Evolutionary conservation across 2,888 invertebrate genomes (phyloP).

Genomic region (Epistrophe grossulariae): DNA sequence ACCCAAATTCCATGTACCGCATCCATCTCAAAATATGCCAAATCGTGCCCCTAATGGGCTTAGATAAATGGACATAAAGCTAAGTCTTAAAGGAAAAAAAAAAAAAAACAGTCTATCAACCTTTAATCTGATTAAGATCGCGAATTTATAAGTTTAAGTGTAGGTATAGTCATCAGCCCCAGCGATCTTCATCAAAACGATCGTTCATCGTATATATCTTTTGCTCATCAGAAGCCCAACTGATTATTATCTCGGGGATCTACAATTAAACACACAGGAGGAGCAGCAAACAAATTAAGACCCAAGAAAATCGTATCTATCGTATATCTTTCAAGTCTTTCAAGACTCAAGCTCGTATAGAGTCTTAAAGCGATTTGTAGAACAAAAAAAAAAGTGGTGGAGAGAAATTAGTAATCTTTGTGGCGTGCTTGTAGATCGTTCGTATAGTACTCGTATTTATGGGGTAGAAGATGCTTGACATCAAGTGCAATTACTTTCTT

Average conservation of each 20-base stretch:
- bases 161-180: neutral
- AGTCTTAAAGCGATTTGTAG: neutral
- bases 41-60: conserved; percentile 50
- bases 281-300: conserved; percentile 37
- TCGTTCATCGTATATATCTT: conserved; percentile 41
- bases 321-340: conserved; percentile 10
- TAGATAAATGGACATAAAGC: conserved; percentile 15
- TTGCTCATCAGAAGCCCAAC: conserved; percentile 40
- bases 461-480: conserved; percentile 69
- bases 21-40: conserved; percentile 58
- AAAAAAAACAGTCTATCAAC: conserved; percentile 49
- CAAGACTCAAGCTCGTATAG: neutral
- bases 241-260: conserved; percentile 67
- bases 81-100: neutral
- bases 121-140: conserved; percentile 70
- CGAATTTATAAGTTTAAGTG: conserved; percentile 22
- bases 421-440: conserved; percentile 55
- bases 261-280: conserved; percentile 66
- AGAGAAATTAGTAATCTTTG: conserved; percentile 62
- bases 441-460: neutral
- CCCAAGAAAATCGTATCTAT: conserved; percentile 19
- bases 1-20: conserved; percentile 46
- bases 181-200: conserved; percentile 52
- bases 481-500: conserved; percentile 74
- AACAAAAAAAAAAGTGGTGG: neutral